Percentiles rank a stretch among this genome's conserved stretches.
These are phyloP conservation scores for Chironomus riparius DNA, from an alignment of 2,888 invertebrate species.

Conservation along the genomic window DNA sequence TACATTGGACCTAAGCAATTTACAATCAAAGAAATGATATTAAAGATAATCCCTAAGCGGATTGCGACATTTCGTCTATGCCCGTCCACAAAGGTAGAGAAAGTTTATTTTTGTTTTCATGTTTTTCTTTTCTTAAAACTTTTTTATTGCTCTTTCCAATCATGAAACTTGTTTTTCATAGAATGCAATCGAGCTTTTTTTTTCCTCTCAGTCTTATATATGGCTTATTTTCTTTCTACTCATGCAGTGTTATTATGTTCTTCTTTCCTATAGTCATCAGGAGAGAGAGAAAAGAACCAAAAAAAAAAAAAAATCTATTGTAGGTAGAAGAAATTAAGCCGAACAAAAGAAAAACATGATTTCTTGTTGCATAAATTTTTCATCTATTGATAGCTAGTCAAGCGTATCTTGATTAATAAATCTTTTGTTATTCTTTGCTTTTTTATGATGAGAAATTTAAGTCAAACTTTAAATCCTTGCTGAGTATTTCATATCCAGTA, in stretches of 20 bases:
- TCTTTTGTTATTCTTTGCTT: too few species aligned
- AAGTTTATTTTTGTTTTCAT: neutral
- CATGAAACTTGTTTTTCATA: too few species aligned
- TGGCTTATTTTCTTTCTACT: too few species aligned
- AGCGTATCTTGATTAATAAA: neutral
- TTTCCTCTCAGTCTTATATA: too few species aligned
- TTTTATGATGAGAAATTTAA: too few species aligned
- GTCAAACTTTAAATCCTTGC: too few species aligned
- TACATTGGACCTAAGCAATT: constrained; percentile 87
- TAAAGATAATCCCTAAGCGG: constrained; percentile 87
- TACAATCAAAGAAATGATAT: constrained; percentile 84
- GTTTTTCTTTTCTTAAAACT: neutral
- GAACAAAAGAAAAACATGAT: neutral
- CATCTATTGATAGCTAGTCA: neutral
- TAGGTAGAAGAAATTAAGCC: neutral
- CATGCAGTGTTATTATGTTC: too few species aligned
- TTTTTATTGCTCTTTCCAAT: neutral
- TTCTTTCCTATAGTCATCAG: too few species aligned
- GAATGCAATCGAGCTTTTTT: too few species aligned
- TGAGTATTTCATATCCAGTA: neutral
- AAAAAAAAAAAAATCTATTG: neutral
- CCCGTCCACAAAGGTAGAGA: constrained; percentile 70
- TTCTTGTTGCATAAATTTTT: neutral
- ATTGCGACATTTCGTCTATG: constrained; percentile 85
- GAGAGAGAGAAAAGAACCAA: too few species aligned